phyloP scores from a whole-genome alignment of 2,113 vertebrate species.

The Pedionomus torquatus region DNA sequence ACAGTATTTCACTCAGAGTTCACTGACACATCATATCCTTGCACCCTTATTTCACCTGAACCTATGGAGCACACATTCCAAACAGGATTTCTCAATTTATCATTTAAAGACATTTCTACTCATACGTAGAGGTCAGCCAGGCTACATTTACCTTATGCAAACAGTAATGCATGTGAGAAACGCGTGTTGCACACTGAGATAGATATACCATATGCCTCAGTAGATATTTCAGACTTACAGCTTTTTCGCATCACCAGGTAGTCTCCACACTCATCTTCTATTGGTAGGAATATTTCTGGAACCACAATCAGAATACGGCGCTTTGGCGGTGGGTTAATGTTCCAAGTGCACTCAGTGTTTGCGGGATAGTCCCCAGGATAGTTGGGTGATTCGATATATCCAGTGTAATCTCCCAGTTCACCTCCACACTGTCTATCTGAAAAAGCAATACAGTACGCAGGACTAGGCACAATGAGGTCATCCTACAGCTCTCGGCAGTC shows the following conservation, averaged over 20 bases:
- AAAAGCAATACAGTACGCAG: constrained; percentile 13
- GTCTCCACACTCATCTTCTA: constrained; percentile 98
- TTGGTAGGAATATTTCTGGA: constrained; percentile 95
- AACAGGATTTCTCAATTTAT: background rate
- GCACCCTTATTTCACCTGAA: background rate
- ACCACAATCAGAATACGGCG: constrained; percentile 96
- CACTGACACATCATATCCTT: background rate
- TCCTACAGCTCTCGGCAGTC: background rate
- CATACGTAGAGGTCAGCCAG: background rate
- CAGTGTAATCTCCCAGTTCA: constrained; percentile 93
- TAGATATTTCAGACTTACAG: constrained; percentile 78
- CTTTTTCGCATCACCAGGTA: constrained; percentile 98
- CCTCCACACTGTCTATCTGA: constrained; percentile 94
- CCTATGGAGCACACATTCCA: background rate
- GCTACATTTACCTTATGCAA: background rate
- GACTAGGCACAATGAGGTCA: background rate
- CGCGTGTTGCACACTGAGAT: background rate
- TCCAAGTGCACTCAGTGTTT: constrained; percentile 95
- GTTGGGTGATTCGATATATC: constrained; percentile 97
- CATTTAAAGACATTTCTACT: background rate
- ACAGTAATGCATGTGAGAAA: background rate
- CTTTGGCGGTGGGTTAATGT: constrained; percentile 92
- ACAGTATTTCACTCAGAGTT: background rate
- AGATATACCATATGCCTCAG: background rate
- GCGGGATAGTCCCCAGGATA: constrained; percentile 97